Percentiles rank a stretch among this genome's conserved stretches.
Evolutionary conservation across 2,797 vertebrate genomes (phyloP).

Genomic region (Silurus lanzhouensis): DNA sequence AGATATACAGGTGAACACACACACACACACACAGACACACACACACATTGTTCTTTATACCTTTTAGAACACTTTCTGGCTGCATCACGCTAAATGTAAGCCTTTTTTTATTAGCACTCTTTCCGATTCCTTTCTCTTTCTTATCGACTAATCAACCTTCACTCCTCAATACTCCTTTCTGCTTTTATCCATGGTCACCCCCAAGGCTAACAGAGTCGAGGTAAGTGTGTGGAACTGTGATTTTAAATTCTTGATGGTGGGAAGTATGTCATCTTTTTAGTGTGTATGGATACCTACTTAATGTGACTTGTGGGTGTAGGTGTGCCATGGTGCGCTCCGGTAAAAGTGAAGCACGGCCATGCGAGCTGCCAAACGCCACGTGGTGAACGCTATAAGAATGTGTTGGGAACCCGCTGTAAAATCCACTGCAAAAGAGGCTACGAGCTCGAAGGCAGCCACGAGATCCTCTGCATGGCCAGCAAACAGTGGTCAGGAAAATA

Average conservation of each 20-base stretch:
- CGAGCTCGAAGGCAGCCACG: slow-evolving; percentile 80
- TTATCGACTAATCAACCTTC: slow-evolving; percentile 26
- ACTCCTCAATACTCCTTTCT: slow-evolving; percentile 6
- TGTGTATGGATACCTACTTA: neutral
- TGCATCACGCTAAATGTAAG: neutral
- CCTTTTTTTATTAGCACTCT: slow-evolving; percentile 18
- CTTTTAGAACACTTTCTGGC: neutral
- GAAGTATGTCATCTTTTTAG: neutral
- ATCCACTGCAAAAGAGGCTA: slow-evolving; percentile 92
- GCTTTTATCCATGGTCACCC: slow-evolving; percentile 16
- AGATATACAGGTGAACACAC: slow-evolving; percentile 86
- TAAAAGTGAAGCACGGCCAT: slow-evolving; percentile 93
- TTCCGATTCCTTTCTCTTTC: slow-evolving; percentile 14
- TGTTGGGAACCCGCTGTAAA: slow-evolving; percentile 88
- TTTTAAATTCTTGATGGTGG: neutral
- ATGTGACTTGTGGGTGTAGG: slow-evolving; percentile 69
- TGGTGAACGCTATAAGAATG: slow-evolving; percentile 86
- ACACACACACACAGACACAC: slow-evolving; percentile 2
- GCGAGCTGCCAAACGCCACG: slow-evolving; percentile 86
- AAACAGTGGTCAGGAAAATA: slow-evolving; percentile 95
- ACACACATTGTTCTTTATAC: neutral
- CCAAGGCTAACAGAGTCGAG: slow-evolving; percentile 25
- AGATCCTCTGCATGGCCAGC: slow-evolving; percentile 90
- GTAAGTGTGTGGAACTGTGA: slow-evolving; percentile 34
- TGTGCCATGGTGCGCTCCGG: slow-evolving; percentile 91